These are phyloP conservation scores for Porites cylindrica DNA, from an alignment of 92 coral and sea anemone species.

Conservation along the genomic window DNA sequence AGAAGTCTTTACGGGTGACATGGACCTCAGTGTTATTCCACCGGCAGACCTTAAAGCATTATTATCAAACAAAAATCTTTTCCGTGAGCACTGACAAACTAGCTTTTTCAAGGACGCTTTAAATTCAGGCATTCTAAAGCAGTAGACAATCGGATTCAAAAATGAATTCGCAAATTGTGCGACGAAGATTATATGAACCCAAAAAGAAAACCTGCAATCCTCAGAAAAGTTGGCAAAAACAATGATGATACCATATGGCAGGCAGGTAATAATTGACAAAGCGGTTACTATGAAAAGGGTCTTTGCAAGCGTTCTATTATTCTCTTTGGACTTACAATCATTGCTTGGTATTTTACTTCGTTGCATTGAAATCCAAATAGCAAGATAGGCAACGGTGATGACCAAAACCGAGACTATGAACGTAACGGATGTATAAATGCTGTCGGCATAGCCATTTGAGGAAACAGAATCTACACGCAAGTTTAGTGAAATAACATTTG, in stretches of 20 bases:
- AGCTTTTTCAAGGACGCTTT: neutral
- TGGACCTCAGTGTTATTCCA: neutral
- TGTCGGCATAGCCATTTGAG: neutral
- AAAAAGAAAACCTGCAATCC: neutral
- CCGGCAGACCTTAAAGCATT: neutral
- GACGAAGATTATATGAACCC: neutral
- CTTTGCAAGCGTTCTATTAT: neutral
- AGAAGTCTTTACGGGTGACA: neutral
- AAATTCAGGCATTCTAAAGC: slow-evolving; percentile 5
- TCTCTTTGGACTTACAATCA: neutral
- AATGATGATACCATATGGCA: neutral
- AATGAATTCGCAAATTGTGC: neutral
- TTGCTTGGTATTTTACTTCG: neutral
- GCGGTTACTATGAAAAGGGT: neutral
- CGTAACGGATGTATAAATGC: neutral
- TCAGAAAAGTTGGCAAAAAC: neutral
- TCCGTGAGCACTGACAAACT: neutral
- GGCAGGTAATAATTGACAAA: neutral
- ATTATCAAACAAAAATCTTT: neutral
- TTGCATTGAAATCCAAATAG: slow-evolving; percentile 26
- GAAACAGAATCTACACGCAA: neutral
- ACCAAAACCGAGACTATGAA: neutral
- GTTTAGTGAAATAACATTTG: neutral
- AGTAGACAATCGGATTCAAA: neutral
- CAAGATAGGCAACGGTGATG: slow-evolving; percentile 7